Percentiles rank a stretch among this genome's conserved stretches.
phyloP scores from a whole-genome alignment of 2,113 vertebrate genomes.

The Pterophyllum scalare region DNA sequence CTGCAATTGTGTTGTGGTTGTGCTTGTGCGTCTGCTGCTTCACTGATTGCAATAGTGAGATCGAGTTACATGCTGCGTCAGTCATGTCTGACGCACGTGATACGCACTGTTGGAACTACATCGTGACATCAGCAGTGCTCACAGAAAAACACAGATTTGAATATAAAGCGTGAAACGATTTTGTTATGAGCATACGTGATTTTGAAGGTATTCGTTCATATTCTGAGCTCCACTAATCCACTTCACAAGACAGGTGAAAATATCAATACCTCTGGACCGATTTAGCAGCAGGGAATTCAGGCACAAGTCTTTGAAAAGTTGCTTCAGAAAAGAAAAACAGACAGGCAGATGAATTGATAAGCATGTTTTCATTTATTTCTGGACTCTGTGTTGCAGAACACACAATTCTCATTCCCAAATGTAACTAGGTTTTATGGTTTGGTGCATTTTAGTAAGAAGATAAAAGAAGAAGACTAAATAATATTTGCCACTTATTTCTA shows the following conservation, averaged over 20 bases:
- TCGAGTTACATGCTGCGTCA: conserved; percentile 25
- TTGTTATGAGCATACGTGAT: background rate
- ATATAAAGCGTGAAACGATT: background rate
- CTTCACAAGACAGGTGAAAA: background rate
- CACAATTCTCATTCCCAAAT: rapidly evolving
- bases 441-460: background rate
- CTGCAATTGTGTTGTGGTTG: conserved; percentile 26
- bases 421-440: background rate
- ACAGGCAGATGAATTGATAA: background rate
- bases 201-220: background rate
- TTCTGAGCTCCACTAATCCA: background rate
- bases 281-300: background rate
- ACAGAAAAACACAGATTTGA: background rate
- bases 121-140: background rate
- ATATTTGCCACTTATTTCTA: background rate
- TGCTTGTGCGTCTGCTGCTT: conserved; percentile 39
- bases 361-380: background rate
- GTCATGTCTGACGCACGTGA: conserved; percentile 7
- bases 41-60: conserved; percentile 1
- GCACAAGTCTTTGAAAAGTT: rapidly evolving
- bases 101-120: conserved; percentile 8
- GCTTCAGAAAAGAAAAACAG: background rate
- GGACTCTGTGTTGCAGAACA: background rate
- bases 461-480: rapidly evolving
- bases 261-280: background rate